A percentile compares a stretch with the other conserved stretches of the same genome.
Evolutionary conservation across 1,140 invertebrate genomes (phyloP).

Genomic region (Daktulosphaira vitifoliae): DNA sequence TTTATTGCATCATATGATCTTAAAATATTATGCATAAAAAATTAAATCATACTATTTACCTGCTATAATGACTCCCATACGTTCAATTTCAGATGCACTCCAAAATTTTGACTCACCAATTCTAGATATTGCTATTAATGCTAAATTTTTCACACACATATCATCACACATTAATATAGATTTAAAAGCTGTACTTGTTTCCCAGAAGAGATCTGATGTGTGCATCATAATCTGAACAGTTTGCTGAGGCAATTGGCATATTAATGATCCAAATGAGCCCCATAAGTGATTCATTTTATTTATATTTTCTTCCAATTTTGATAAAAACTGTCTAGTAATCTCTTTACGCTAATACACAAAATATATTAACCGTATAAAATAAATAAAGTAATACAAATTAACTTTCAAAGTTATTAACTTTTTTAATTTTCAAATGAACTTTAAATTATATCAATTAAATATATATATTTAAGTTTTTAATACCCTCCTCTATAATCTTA

Average conservation of each 20-base stretch:
- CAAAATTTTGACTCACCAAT: constrained; percentile 10
- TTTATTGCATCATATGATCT: too few species aligned
- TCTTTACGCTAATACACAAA: constrained; percentile 17
- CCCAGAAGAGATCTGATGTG: constrained; percentile 17
- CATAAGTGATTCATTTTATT: constrained; percentile 1
- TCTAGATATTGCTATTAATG: constrained; percentile 13
- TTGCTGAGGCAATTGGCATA: constrained; percentile 8
- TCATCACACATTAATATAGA: background rate
- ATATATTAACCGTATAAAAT: background rate
- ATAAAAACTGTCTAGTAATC: constrained; percentile 1
- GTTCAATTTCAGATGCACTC: constrained; percentile 13
- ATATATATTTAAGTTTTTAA: too few species aligned
- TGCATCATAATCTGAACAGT: constrained; percentile 5
- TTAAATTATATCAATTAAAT: too few species aligned
- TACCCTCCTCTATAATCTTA: too few species aligned
- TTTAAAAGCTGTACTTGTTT: constrained; percentile 14
- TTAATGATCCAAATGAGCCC: constrained; percentile 18
- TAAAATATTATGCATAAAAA: too few species aligned
- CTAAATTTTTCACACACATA: constrained; percentile 11
- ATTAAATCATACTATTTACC: too few species aligned
- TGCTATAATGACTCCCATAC: constrained; percentile 8
- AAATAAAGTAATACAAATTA: too few species aligned
- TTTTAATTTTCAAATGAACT: too few species aligned
- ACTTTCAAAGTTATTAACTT: too few species aligned
- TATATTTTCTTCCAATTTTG: background rate